Percentiles rank a stretch among this genome's conserved stretches.
Evolutionary conservation across 2,888 invertebrate genomes (phyloP).

Genomic region (Cheilosia pagana): DNA sequence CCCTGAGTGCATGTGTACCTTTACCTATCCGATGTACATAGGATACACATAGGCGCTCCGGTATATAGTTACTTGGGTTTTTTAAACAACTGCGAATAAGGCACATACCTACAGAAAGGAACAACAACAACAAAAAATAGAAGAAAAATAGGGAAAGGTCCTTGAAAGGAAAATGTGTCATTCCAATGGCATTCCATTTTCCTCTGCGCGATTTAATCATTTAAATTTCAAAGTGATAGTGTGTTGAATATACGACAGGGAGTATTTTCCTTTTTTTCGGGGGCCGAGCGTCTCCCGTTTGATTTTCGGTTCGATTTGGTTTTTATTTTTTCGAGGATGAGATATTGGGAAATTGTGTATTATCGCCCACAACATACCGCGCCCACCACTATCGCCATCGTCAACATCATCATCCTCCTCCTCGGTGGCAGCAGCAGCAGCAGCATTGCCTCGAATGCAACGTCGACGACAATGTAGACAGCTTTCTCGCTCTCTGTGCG

Average conservation of each 20-base stretch:
- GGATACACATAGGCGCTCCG: constrained; percentile 46
- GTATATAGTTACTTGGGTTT: constrained; percentile 21
- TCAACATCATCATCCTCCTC: constrained; percentile 36
- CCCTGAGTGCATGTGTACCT: constrained; percentile 49
- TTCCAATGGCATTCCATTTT: constrained; percentile 68
- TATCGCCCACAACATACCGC: constrained; percentile 66
- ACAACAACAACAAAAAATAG: constrained; percentile 5
- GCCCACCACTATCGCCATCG: constrained; percentile 48
- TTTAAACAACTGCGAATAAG: constrained; percentile 22
- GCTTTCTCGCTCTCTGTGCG: constrained; percentile 28
- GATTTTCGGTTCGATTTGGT: not conserved
- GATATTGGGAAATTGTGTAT: constrained; percentile 57
- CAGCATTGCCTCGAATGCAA: constrained; percentile 46
- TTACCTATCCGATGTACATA: constrained; percentile 11
- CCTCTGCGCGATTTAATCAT: constrained; percentile 63
- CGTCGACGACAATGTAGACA: constrained; percentile 69
- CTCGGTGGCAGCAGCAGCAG: constrained; percentile 3
- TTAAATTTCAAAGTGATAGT: constrained; percentile 67
- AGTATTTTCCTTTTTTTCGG: constrained; percentile 1
- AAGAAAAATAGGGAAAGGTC: constrained; percentile 57
- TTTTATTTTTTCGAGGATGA: constrained; percentile 46
- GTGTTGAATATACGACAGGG: constrained; percentile 35
- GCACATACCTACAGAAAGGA: constrained; percentile 8
- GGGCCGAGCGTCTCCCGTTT: constrained; percentile 1
- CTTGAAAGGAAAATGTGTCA: constrained; percentile 75